Conservation (phyloP, 2,888 invertebrate species). For the Adineta ricciae region DNA sequence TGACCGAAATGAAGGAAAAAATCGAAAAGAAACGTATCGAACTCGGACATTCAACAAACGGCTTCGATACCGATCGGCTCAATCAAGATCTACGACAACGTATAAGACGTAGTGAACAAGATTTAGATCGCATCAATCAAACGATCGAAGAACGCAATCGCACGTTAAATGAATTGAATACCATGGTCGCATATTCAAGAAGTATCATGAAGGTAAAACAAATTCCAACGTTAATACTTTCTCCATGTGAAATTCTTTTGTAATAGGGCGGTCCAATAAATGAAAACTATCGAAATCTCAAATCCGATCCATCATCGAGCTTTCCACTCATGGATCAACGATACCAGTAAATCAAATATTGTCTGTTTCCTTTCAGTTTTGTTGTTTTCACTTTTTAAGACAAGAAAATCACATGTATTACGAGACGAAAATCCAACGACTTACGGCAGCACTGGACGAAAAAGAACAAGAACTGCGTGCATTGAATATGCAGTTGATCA, state of each 20-base stretch:
- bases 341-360: neutral
- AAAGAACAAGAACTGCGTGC: neutral
- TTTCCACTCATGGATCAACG: neutral
- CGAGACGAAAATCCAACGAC: neutral
- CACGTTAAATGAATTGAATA: constrained; percentile 1
- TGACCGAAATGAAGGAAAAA: constrained; percentile 3
- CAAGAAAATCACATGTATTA: neutral
- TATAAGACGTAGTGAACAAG: neutral
- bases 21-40: constrained; percentile 3
- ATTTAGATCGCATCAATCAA: neutral
- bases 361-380: neutral
- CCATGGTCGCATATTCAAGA: neutral
- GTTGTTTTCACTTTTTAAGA: neutral
- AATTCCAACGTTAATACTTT: no score
- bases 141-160: neutral
- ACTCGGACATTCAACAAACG: neutral
- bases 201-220: neutral
- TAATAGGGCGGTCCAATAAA: neutral
- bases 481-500: neutral
- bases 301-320: neutral
- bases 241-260: no score
- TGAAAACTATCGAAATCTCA: neutral
- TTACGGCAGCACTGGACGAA: neutral
- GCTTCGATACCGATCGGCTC: neutral
- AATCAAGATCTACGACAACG: neutral